A percentile compares a stretch with the other conserved stretches of the same genome.
phyloP scores from a whole-genome alignment of 2,113 vertebrate species.

The Prionailurus viverrinus region DNA sequence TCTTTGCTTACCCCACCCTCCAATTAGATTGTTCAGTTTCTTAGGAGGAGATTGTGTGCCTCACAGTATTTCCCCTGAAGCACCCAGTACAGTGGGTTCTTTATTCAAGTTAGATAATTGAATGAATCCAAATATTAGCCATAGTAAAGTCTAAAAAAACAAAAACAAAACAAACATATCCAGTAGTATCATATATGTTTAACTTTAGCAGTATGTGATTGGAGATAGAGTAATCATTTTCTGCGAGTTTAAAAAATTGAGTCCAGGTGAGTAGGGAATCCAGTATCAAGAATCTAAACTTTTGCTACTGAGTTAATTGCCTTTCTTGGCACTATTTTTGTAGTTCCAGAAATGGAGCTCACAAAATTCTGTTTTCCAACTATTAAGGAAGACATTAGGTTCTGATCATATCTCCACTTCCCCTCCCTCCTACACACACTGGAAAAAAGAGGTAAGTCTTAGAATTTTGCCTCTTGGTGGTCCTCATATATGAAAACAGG shows the following conservation, averaged over 20 bases:
- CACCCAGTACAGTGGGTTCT: background rate
- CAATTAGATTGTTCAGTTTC: background rate
- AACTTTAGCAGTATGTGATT: background rate
- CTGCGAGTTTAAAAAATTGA: background rate
- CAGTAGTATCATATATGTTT: background rate
- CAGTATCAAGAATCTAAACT: background rate
- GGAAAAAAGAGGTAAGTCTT: conserved; percentile 15
- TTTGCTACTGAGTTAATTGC: background rate
- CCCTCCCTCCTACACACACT: background rate
- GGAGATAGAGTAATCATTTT: background rate
- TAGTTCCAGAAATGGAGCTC: background rate
- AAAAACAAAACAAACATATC: background rate
- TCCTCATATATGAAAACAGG: conserved; percentile 30
- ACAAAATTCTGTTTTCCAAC: background rate
- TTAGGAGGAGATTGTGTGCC: background rate
- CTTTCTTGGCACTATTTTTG: conserved; percentile 22
- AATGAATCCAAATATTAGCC: conserved; percentile 6
- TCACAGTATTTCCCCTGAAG: background rate
- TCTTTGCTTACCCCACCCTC: background rate
- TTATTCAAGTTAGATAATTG: background rate
- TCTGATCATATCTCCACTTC: background rate
- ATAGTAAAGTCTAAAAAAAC: background rate
- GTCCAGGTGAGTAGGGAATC: background rate
- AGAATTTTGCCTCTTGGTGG: background rate
- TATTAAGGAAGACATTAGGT: conserved; percentile 12